A percentile compares a stretch with the other conserved stretches of the same genome.
These are phyloP conservation scores for Trissonchulus sp. DNA, from an alignment of 2,888 invertebrate genomes.

Conservation along the genomic window DNA sequence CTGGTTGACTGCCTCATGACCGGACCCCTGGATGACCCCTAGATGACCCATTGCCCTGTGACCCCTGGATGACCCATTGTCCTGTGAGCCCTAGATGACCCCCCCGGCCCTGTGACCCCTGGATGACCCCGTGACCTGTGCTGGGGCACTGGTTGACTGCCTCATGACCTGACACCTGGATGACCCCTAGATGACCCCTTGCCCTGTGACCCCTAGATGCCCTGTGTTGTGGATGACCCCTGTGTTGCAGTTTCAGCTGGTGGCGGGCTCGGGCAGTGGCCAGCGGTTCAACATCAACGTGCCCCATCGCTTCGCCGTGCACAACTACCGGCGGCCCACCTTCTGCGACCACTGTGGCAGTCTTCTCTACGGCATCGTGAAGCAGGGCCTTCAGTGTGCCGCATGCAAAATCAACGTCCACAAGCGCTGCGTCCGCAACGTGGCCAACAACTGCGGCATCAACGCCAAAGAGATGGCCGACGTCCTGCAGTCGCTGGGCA, in stretches of 20 bases:
- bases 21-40: too few species aligned
- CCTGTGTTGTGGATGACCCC: too few species aligned
- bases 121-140: too few species aligned
- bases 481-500: slow-evolving; percentile 81
- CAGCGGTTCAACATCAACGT: slow-evolving; percentile 91
- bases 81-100: too few species aligned
- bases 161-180: too few species aligned
- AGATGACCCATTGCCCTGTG: too few species aligned
- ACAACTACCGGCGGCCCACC: slow-evolving; percentile 93
- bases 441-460: slow-evolving; percentile 98
- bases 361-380: slow-evolving; percentile 86
- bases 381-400: slow-evolving; percentile 88
- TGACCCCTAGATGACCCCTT: too few species aligned
- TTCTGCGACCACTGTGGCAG: slow-evolving; percentile 99
- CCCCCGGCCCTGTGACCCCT: too few species aligned
- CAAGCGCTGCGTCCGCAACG: slow-evolving; percentile 97
- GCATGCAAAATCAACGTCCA: slow-evolving; percentile 96
- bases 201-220: too few species aligned
- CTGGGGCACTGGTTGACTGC: too few species aligned
- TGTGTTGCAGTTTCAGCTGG: neutral
- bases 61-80: too few species aligned
- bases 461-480: slow-evolving; percentile 93
- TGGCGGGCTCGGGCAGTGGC: neutral
- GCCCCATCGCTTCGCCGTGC: slow-evolving; percentile 86
- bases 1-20: too few species aligned